Percentiles rank a stretch among this genome's conserved stretches.
Evolutionary conservation across 2,888 invertebrate genomes (phyloP).

Genomic region (Tetragnatha montana): DNA sequence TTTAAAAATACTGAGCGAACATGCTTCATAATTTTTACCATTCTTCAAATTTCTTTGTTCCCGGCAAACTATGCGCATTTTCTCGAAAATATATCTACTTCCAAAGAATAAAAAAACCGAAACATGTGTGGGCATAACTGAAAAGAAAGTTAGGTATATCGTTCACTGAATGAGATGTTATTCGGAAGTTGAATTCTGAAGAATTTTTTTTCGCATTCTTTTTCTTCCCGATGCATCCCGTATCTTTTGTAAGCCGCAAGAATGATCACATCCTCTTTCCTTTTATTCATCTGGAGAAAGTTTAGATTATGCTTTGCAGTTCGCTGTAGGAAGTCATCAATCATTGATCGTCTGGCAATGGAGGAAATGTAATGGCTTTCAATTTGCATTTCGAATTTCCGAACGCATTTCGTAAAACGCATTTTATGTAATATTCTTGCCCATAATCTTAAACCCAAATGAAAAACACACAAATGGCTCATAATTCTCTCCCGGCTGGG

Average conservation of each 20-base stretch:
- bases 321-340: constrained; percentile 50
- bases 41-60: background rate
- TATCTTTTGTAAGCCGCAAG: constrained; percentile 31
- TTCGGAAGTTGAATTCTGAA: constrained; percentile 2
- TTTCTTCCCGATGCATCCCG: constrained; percentile 12
- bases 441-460: constrained; percentile 38
- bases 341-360: constrained; percentile 53
- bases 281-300: constrained; percentile 47
- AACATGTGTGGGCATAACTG: background rate
- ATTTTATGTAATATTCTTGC: constrained; percentile 16
- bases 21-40: background rate
- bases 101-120: background rate
- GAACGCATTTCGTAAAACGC: constrained; percentile 36
- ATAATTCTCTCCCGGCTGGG: constrained; percentile 1
- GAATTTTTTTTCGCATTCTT: background rate
- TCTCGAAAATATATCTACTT: background rate
- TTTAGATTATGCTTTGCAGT: constrained; percentile 56
- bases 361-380: constrained; percentile 59
- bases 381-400: constrained; percentile 64
- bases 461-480: constrained; percentile 45
- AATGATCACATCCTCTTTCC: constrained; percentile 39
- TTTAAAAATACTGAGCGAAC: background rate
- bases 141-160: constrained; percentile 8
- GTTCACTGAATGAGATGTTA: constrained; percentile 36
- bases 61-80: background rate